Evolutionary conservation across 2,113 vertebrate genomes (phyloP), one percentile per base, ranked within the genome.

Genomic region (Erythrocebus patas): DNA sequence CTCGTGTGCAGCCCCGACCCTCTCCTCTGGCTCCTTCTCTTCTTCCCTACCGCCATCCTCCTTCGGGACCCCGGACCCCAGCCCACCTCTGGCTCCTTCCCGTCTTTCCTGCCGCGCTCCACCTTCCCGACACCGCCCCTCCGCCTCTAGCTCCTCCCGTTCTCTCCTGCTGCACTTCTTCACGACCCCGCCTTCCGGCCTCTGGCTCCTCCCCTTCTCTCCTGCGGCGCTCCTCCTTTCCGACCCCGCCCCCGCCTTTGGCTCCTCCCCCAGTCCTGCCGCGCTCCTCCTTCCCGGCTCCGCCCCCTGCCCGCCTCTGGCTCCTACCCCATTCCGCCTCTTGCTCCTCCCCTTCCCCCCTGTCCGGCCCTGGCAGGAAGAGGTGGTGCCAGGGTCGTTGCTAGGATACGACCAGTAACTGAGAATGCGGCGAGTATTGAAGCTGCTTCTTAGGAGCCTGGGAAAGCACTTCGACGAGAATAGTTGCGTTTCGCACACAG

Each of bases 351-450:
- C 64, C 68, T 70, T 79, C 89, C 52, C 91, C 35, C 55, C 18
- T 55, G 87, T 9, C 43, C 4, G 22, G 81, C 59, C 12, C 25
- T 8, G n/a, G 81, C 16, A 0, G 40, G 32, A 22, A 64, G 40
- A 8, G 52, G 70, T 0, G 78, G 59, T 0, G 30, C 32, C 8
- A 1, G 25, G 23, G 1, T 30, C 4, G 98, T 98, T 97, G 96
- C 98, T 97, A 97, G 90, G 98, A 91, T 73, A 96, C 76, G 0
- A 35, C 43, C 1, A 13, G 16, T 73, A 93, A 95, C 80, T 43
- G 38, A 50, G 43, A 61, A 23, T 32, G 72, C 1, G 1, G 32
- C 3, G 0, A 25, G 52, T 0, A 9, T 0, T 0, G 13, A 5
- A 1, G n/a, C 43, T 2, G 48, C 50, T 52, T 30, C 9, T 0